phyloP scores from a whole-genome alignment of 2,797 vertebrate genomes.

The Pseudocheirus occidentalis region DNA sequence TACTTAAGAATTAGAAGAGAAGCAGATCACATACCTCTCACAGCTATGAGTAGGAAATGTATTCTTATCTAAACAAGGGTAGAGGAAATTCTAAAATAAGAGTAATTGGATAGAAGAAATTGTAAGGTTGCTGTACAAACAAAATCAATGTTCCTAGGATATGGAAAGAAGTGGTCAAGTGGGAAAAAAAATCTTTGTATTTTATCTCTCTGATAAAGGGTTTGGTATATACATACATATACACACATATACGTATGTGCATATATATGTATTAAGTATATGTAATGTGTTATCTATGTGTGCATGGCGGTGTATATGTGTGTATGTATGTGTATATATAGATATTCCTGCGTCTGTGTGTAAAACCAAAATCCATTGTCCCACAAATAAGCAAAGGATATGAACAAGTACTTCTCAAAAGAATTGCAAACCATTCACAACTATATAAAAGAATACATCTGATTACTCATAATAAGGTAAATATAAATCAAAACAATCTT shows the following conservation, averaged over 20 bases:
- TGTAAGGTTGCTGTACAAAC: not conserved
- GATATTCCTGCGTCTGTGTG: not conserved
- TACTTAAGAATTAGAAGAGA: not conserved
- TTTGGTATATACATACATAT: not conserved
- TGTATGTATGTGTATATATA: not conserved
- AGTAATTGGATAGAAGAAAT: not conserved
- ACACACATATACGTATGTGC: not conserved
- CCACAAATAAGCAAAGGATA: not conserved
- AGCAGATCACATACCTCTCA: not conserved
- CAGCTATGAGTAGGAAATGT: not conserved
- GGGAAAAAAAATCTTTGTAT: not conserved
- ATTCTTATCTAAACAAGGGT: not conserved
- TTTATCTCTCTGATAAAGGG: not conserved
- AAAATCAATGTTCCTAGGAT: not conserved
- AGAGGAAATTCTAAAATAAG: not conserved
- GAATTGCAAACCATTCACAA: not conserved
- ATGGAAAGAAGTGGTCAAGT: not conserved
- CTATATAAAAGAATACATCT: not conserved
- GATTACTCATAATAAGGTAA: not conserved
- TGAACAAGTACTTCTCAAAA: not conserved
- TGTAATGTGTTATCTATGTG: not conserved
- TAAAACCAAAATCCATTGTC: not conserved
- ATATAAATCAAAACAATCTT: not conserved
- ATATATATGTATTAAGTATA: not conserved
- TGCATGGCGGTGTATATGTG: rapidly evolving